phyloP scores from a whole-genome alignment of 1,140 invertebrate species.

The Bombyx mori region DNA sequence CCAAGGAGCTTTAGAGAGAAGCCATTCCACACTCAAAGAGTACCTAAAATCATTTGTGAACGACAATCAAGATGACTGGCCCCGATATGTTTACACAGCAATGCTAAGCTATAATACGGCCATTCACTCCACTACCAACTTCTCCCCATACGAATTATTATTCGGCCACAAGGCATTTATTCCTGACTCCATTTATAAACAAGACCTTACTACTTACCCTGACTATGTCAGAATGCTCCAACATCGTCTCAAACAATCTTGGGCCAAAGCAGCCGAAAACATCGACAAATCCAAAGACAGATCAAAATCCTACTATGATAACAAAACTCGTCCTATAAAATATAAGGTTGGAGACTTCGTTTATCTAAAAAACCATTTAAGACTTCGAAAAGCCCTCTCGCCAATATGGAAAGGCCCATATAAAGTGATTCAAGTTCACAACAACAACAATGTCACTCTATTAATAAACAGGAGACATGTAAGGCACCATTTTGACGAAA shows the following conservation, averaged over 20 bases:
- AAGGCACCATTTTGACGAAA: slow-evolving; percentile 9
- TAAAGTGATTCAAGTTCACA: slow-evolving; percentile 7
- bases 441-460: slow-evolving; percentile 5
- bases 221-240: slow-evolving; percentile 5
- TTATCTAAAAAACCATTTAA: slow-evolving; percentile 3
- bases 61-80: slow-evolving; percentile 11
- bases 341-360: slow-evolving; percentile 7
- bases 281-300: slow-evolving; percentile 5
- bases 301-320: slow-evolving; percentile 6
- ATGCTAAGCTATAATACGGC: slow-evolving; percentile 3
- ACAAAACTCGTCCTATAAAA: neutral
- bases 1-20: slow-evolving; percentile 7
- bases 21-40: slow-evolving; percentile 7
- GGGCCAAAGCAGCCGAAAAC: slow-evolving; percentile 4
- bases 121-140: slow-evolving; percentile 3
- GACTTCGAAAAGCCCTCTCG: slow-evolving; percentile 4
- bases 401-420: slow-evolving; percentile 1
- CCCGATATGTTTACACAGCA: slow-evolving; percentile 4
- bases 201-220: slow-evolving; percentile 1
- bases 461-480: slow-evolving; percentile 9
- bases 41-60: slow-evolving; percentile 8
- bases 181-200: slow-evolving; percentile 6
- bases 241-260: slow-evolving; percentile 1
- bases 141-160: slow-evolving; percentile 1
- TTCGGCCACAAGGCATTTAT: slow-evolving; percentile 4